phyloP scores from a whole-genome alignment of 2,888 invertebrate genomes.

The Euproctis similis region DNA sequence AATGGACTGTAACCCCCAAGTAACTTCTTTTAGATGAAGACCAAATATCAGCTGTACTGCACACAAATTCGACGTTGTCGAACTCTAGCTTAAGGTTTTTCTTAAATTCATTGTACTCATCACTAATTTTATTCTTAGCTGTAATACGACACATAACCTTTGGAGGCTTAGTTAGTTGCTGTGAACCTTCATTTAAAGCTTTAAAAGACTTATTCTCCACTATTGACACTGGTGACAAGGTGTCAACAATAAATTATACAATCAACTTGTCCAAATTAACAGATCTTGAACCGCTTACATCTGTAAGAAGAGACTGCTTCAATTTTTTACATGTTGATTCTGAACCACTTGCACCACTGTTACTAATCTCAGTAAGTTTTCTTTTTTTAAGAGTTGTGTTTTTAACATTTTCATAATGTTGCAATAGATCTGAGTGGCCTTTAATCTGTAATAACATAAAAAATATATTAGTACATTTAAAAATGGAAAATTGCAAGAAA shows the following conservation, averaged over 20 bases:
- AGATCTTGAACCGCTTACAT: neutral
- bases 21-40: neutral
- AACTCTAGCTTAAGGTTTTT: neutral
- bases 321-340: too few relatives aligned
- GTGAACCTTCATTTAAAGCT: constrained; percentile 14
- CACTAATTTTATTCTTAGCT: constrained; percentile 3
- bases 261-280: too few relatives aligned
- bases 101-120: constrained; percentile 2
- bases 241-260: constrained; percentile 16
- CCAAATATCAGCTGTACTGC: neutral
- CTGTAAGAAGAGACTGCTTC: too few relatives aligned
- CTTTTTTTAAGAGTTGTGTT: too few relatives aligned
- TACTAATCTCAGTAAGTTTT: too few relatives aligned
- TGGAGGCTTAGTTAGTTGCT: constrained; percentile 10
- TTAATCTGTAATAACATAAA: too few relatives aligned
- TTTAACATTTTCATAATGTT: too few relatives aligned
- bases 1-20: neutral
- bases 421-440: too few relatives aligned
- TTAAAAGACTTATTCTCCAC: constrained; percentile 13
- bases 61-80: neutral
- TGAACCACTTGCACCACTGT: too few relatives aligned
- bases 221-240: constrained; percentile 17
- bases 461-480: too few relatives aligned
- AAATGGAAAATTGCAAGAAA: too few relatives aligned
- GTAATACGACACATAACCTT: constrained; percentile 12